Base-by-base conservation (phyloP, 2,888 invertebrate species). In the Acleris sparsana region DNA sequence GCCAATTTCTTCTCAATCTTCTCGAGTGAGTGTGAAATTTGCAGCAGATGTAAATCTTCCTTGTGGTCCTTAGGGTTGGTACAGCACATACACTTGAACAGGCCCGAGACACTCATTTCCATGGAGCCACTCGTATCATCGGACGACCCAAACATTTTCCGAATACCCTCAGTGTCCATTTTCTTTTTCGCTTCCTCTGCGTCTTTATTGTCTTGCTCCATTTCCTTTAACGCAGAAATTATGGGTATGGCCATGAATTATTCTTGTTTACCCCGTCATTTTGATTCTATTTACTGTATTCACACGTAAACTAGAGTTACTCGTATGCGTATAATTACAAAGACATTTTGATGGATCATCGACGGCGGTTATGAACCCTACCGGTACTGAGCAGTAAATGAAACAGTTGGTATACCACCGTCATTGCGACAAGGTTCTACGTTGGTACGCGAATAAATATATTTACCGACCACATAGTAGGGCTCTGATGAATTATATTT, bases 51-150 rank as follows among this genome's bases (percentile, higher is more conserved):
- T 62, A 96, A 94, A 71, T 97, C 96, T 72, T 98, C 97, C 74
- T 97, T 96, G 22, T 96, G 95, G 11, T 97, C 95, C 77, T 96
- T 96, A 7, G 97, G 97, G 80, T 98, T 97, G 0, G 97, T 97
- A 80, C 98, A 98, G 69, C 97, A 94, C 93, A 98, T 95, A 75
- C 97, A 96, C 62, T 96, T 96, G 91, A 97, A 98, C 1, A 98
- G 89, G 0, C 97, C 97, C 5, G 97, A 95, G 29, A 98, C 88
- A 0, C 96, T 96, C 73, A 97, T 94, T 84, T 98, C 97, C 63
- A 98, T 93, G 0, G 97, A 96, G 0, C 98, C 98, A 75, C 96
- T 96, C 69, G 96, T 96, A 70, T 97, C 96, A 1, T 94, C 94
- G 0, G 94, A 93, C 25, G 95, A 95, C 43, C 95, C 95, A 81